Percentiles rank a stretch among this genome's conserved stretches.
These are phyloP conservation scores for Sthenelais limicola DNA, from an alignment of 2,888 invertebrate species.

Conservation along the genomic window DNA sequence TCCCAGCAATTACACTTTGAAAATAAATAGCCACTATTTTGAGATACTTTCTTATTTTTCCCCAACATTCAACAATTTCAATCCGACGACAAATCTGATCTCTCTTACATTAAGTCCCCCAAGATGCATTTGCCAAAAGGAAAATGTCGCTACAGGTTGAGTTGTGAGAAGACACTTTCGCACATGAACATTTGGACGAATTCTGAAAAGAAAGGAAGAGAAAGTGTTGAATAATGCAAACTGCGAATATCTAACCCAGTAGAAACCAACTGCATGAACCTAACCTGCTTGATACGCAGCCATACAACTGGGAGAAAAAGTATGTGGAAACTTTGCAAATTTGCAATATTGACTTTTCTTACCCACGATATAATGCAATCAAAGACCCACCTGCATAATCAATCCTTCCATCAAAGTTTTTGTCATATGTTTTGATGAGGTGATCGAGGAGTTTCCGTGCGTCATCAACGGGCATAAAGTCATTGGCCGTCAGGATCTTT, in stretches of 20 bases:
- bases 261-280: not conserved
- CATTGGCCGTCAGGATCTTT: conserved; percentile 44
- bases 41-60: too few species aligned
- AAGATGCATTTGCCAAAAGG: too few species aligned
- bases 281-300: not conserved
- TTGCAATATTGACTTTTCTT: too few species aligned
- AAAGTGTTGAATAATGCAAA: not conserved
- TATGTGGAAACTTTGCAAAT: not conserved
- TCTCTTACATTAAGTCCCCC: too few species aligned
- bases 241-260: not conserved
- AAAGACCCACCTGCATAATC: conserved; percentile 47
- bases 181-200: conserved; percentile 21
- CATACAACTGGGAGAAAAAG: not conserved
- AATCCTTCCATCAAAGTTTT: conserved; percentile 44
- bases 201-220: conserved; percentile 1
- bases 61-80: too few species aligned
- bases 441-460: conserved; percentile 37
- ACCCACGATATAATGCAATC: too few species aligned
- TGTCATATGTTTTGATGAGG: conserved; percentile 39
- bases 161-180: not conserved
- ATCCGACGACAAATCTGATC: too few species aligned
- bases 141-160: too few species aligned
- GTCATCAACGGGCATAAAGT: conserved; percentile 41
- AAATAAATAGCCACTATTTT: too few species aligned
- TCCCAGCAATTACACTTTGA: too few species aligned